Conservation (phyloP, 1,140 invertebrate species). For the Zophobas atratus region DNA sequence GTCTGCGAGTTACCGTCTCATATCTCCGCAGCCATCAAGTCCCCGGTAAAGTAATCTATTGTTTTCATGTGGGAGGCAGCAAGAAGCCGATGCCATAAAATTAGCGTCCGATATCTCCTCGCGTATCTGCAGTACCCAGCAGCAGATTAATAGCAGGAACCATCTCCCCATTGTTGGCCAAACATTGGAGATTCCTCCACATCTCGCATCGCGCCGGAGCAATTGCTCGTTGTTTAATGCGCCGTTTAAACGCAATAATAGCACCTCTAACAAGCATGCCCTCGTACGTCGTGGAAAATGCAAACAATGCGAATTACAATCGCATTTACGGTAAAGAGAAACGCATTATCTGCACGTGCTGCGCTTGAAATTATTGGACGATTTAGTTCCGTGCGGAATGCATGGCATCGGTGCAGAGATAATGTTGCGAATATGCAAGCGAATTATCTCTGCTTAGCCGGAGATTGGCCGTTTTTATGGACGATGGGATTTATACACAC, state of each 20-base stretch:
- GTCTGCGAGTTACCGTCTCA: not conserved
- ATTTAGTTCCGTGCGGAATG: conserved; percentile 29
- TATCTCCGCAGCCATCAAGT: not conserved
- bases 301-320: conserved; percentile 54
- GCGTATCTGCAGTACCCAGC: conserved; percentile 21
- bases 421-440: conserved; percentile 17
- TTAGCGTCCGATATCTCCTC: conserved; percentile 20
- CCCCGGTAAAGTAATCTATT: conserved; percentile 6
- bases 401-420: not conserved
- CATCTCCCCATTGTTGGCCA: not conserved
- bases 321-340: conserved; percentile 48
- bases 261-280: conserved; percentile 49
- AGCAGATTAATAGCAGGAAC: conserved; percentile 3
- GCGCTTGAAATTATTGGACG: conserved; percentile 41
- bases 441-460: not conserved
- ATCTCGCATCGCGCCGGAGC: not conserved
- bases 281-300: conserved; percentile 49
- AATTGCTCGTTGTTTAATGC: conserved; percentile 45
- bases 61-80: conserved; percentile 14
- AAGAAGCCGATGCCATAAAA: conserved; percentile 42
- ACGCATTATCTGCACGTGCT: conserved; percentile 47
- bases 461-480: not conserved
- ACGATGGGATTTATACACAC: not conserved
- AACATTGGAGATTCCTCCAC: not conserved
- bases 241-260: conserved; percentile 52